Evolutionary conservation across 2,888 invertebrate species (phyloP), one percentile per base, ranked within the genome.

Genomic region (Leptothorax acervorum): DNA sequence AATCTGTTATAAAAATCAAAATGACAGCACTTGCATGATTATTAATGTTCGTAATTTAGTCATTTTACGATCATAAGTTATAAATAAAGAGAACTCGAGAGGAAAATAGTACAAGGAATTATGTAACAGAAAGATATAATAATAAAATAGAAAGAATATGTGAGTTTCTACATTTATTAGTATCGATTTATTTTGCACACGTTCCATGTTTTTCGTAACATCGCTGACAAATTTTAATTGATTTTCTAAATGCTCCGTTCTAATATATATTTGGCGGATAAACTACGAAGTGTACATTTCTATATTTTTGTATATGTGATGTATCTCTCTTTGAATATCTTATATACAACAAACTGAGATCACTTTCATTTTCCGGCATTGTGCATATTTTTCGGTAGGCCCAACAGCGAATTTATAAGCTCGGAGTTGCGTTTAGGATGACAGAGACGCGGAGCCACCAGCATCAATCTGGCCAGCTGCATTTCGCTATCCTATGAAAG

Each of bases 301-400:
- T 35, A 12, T 66, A 45, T 45, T 45, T 0, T 45, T 15, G 6
- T 66, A 45, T 15, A 28, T 4, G 1, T 75, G 12, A 39, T 63
- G 39, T 63, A 39, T 15, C 23, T 45, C 23, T 15, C 23, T 45
- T 42, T 39, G 8, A 48, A 63, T 60, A 31, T 57, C n/a, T 28
- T 63, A 18, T 63, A 18, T 48, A n/a, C 42, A 28, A 42, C 18
- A 3, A 15, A 48, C 23, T 4, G 12, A 23, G 3, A n/a, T 62
- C 62, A 62, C 3, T 86, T 89, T 92, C 87, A 93, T 94, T 96
- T 97, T 75, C 97, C 97, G 62, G 97, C 97, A 82, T 97, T 97
- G 91, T 97, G 96, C 96, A 97, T 96, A 86, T 96, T 97, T 92
- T 97, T 97, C 11, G 97, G 97, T 71, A 97, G 94, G n/a, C 97